Conservation (phyloP, 2,113 vertebrate species). For the Halcyon senegalensis region DNA sequence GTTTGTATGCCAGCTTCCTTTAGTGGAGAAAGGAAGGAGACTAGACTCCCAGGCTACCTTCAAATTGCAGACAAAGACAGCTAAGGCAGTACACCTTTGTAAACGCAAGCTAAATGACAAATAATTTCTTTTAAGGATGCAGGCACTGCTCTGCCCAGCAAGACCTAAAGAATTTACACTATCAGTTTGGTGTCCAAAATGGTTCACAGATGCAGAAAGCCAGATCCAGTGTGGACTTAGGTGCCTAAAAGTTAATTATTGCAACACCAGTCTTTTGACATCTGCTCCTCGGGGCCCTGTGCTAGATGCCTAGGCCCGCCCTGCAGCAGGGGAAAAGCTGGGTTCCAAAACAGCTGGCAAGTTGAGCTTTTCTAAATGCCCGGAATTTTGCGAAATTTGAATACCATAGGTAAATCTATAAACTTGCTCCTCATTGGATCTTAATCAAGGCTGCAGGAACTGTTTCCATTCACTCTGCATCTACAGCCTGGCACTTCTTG, state of each 20-base stretch:
- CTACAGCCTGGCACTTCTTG: not conserved
- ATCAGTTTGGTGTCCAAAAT: not conserved
- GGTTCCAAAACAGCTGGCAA: not conserved
- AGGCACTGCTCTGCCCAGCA: not conserved
- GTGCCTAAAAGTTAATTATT: not conserved
- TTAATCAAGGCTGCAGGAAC: not conserved
- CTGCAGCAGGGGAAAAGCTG: not conserved
- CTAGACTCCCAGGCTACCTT: not conserved
- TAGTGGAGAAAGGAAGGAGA: not conserved
- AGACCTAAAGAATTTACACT: not conserved
- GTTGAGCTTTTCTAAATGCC: not conserved
- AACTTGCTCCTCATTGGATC: not conserved
- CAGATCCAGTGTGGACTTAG: not conserved
- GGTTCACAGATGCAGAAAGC: not conserved
- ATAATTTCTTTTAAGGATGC: not conserved
- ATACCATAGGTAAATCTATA: not conserved
- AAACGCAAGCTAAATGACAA: not conserved
- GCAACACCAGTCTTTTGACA: not conserved
- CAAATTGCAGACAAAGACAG: not conserved
- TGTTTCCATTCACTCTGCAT: not conserved
- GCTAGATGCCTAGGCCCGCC: not conserved
- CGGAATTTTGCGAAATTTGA: not conserved
- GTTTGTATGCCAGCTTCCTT: not conserved
- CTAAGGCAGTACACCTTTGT: not conserved
- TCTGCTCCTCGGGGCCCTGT: not conserved